Conservation (phyloP, 1,140 invertebrate genomes). For the Telenomus remus region DNA sequence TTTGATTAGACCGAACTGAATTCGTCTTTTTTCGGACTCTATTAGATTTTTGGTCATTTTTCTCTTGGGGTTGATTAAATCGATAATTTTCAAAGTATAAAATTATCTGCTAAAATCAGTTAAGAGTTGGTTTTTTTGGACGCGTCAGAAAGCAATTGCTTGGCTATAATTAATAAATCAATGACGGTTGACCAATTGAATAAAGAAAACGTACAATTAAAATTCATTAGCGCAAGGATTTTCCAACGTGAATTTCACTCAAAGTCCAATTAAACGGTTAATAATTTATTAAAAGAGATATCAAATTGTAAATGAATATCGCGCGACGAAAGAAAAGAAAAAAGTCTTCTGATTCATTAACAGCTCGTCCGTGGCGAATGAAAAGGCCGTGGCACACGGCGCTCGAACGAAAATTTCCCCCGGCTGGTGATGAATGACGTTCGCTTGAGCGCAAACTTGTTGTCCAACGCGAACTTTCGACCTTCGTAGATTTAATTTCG, state of each 20-base stretch:
- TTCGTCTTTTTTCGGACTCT: background rate
- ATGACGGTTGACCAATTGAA: too few relatives aligned
- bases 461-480: conserved; percentile 13
- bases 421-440: conserved; percentile 14
- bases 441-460: conserved; percentile 7
- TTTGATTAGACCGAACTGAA: background rate
- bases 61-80: too few relatives aligned
- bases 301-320: conserved; percentile 1
- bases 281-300: conserved; percentile 1
- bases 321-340: background rate
- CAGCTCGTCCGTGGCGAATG: background rate
- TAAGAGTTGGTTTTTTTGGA: too few relatives aligned
- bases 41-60: too few relatives aligned
- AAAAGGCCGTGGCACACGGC: background rate
- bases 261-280: background rate
- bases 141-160: too few relatives aligned
- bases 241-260: background rate
- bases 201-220: too few relatives aligned
- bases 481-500: conserved; percentile 15
- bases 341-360: conserved; percentile 9
- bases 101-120: too few relatives aligned
- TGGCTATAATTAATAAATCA: too few relatives aligned
- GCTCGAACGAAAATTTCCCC: background rate
- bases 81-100: too few relatives aligned
- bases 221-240: background rate